Evolutionary conservation across 1,140 invertebrate species (phyloP).

Genomic region (Brachionus koreanus): DNA sequence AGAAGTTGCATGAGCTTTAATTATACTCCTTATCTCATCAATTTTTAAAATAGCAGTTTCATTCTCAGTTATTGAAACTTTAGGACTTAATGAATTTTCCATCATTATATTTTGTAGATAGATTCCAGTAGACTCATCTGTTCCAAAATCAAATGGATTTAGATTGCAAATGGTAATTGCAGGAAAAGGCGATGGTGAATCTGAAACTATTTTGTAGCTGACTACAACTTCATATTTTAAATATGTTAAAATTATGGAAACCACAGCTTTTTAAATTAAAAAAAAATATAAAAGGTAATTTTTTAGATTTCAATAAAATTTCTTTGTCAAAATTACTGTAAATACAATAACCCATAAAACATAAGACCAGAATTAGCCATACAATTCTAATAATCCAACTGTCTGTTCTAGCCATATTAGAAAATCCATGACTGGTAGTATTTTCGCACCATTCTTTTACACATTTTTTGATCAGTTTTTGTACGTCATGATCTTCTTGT

Average conservation of each 20-base stretch:
- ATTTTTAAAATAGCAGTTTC: background rate
- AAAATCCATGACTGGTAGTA: constrained; percentile 26
- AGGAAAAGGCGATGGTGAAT: constrained; percentile 15
- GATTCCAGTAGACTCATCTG: background rate
- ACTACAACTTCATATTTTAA: background rate
- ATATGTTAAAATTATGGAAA: background rate
- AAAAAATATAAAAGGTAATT: background rate
- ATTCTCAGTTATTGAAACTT: background rate
- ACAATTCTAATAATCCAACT: constrained; percentile 25
- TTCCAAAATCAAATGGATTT: constrained; percentile 1
- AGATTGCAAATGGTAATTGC: constrained; percentile 43
- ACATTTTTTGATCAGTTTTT: background rate
- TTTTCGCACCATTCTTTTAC: constrained; percentile 40
- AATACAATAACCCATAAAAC: constrained; percentile 24
- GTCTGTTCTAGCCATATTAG: constrained; percentile 28
- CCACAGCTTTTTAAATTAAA: background rate
- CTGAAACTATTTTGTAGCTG: background rate
- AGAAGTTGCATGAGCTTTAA: background rate
- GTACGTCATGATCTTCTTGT: background rate
- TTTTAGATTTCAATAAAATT: background rate
- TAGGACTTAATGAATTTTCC: background rate
- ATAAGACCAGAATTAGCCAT: background rate
- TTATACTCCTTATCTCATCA: background rate
- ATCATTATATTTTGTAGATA: background rate
- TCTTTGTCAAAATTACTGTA: background rate